These are phyloP conservation scores for Lochmaea crataegi DNA, from an alignment of 2,888 invertebrate species.

Conservation along the genomic window DNA sequence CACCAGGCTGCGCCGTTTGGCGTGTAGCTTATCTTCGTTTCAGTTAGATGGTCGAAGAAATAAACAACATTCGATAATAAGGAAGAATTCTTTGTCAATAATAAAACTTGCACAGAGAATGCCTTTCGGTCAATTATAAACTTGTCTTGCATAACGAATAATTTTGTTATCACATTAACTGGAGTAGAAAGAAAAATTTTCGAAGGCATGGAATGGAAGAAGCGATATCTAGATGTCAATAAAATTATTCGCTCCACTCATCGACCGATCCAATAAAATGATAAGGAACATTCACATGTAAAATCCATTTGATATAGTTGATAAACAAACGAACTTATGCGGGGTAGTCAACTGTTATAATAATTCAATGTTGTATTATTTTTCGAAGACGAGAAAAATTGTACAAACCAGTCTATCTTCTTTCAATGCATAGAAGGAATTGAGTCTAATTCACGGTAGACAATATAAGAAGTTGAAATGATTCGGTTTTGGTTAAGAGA, in stretches of 20 bases:
- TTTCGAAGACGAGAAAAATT: not conserved
- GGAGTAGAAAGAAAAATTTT: slow-evolving; percentile 21
- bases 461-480: no score
- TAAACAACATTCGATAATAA: not conserved
- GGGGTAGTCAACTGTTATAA: slow-evolving; percentile 6
- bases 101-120: not conserved
- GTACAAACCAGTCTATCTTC: no score
- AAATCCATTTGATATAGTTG: slow-evolving; percentile 10
- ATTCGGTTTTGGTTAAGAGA: no score
- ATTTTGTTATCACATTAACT: slow-evolving; percentile 13
- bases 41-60: not conserved
- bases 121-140: not conserved
- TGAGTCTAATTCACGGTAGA: no score
- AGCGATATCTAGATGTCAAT: slow-evolving; percentile 32
- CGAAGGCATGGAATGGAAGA: slow-evolving; percentile 10
- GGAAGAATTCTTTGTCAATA: not conserved
- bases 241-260: slow-evolving; percentile 29
- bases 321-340: slow-evolving; percentile 7
- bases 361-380: not conserved
- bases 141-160: slow-evolving; percentile 14
- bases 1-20: no score
- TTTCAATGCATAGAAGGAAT: no score
- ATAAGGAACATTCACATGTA: slow-evolving; percentile 6
- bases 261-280: not conserved
- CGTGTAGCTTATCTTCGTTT: not conserved